These are phyloP conservation scores for Capitulum mitella DNA, from an alignment of 2,888 invertebrate species.

Conservation along the genomic window DNA sequence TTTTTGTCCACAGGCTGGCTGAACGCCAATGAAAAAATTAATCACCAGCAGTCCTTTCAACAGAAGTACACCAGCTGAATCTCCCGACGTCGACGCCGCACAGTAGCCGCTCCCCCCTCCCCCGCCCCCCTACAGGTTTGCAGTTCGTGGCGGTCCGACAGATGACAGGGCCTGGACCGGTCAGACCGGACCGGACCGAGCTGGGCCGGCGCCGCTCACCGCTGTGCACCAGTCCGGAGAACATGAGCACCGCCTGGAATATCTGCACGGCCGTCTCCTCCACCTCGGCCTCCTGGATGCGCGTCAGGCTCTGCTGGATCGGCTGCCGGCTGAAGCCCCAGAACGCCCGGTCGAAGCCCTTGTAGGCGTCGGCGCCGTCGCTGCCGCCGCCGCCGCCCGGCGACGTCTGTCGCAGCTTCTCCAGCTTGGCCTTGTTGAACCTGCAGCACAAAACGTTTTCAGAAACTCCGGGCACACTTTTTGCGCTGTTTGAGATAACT, in stretches of 20 bases:
- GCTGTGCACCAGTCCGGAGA: constrained; percentile 70
- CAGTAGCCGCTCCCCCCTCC: no score
- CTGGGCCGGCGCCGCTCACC: constrained; percentile 44
- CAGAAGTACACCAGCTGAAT: no score
- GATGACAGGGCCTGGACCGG: background rate
- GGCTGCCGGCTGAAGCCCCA: constrained; percentile 83
- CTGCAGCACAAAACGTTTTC: constrained; percentile 40
- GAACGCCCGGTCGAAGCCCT: constrained; percentile 74
- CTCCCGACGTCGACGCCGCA: no score
- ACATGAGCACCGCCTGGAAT: constrained; percentile 80
- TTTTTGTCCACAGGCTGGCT: no score
- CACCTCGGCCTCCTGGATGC: constrained; percentile 72
- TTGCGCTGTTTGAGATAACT: no score
- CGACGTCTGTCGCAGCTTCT: constrained; percentile 61
- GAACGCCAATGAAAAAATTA: no score
- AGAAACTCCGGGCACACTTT: no score
- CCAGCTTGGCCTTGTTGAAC: constrained; percentile 73
- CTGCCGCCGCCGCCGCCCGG: constrained; percentile 56
- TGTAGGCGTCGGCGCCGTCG: constrained; percentile 71
- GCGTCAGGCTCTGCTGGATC: constrained; percentile 72
- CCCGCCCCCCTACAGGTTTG: no score
- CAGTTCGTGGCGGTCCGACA: no score
- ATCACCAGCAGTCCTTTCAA: no score
- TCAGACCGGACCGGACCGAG: no score
- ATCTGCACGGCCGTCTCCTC: constrained; percentile 76